A percentile compares a stretch with the other conserved stretches of the same genome.
phyloP scores from a whole-genome alignment of 2,888 invertebrate genomes.

The Lapara coniferarum region DNA sequence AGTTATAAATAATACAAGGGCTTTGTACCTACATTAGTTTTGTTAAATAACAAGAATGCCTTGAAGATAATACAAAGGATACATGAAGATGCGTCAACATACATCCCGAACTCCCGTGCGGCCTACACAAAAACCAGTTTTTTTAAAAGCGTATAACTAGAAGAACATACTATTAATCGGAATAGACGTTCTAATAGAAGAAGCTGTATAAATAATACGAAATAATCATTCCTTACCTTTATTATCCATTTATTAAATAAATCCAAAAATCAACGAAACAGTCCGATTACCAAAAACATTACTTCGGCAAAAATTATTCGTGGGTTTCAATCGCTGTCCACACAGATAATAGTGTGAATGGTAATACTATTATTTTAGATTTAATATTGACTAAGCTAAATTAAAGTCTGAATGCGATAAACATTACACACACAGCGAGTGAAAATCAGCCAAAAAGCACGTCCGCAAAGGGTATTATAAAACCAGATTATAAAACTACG shows the following conservation, averaged over 20 bases:
- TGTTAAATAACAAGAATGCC: neutral
- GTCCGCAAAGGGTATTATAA: too few species aligned
- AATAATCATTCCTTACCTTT: constrained; percentile 49
- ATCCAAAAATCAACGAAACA: constrained; percentile 37
- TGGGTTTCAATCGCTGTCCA: neutral
- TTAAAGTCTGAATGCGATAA: neutral
- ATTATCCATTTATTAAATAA: constrained; percentile 48
- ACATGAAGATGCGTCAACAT: constrained; percentile 17
- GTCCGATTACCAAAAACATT: neutral
- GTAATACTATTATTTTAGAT: neutral
- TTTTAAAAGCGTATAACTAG: constrained; percentile 1
- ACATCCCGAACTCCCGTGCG: neutral
- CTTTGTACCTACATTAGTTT: constrained; percentile 7
- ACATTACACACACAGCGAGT: neutral
- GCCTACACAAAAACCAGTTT: constrained; percentile 19
- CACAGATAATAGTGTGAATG: neutral
- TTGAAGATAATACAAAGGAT: constrained; percentile 16
- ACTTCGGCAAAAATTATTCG: neutral
- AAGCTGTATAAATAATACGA: constrained; percentile 11
- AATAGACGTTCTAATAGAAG: constrained; percentile 1
- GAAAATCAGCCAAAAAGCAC: neutral
- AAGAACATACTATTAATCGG: constrained; percentile 4
- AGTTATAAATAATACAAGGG: neutral
- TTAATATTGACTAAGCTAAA: too few species aligned
- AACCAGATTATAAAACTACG: too few species aligned